Percentiles rank a stretch among this genome's conserved stretches.
phyloP scores from a whole-genome alignment of 2,797 vertebrate species.

The Sebastes miniatus region DNA sequence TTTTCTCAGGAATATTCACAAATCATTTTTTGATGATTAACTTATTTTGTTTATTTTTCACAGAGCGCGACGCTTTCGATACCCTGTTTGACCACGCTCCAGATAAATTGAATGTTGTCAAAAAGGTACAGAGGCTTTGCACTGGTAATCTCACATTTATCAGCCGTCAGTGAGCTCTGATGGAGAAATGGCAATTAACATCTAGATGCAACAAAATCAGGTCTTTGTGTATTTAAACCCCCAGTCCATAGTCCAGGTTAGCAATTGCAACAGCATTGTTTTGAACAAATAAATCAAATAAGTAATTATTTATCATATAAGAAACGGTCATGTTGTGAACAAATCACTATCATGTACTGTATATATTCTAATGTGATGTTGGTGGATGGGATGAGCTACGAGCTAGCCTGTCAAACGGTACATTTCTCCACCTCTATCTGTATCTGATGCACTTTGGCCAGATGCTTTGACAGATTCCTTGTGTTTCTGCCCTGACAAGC shows the following conservation, averaged over 20 bases:
- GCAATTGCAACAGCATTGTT: too few species aligned
- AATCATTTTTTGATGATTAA: background rate
- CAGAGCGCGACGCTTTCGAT: constrained; percentile 97
- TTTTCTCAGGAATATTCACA: background rate
- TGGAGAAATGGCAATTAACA: background rate
- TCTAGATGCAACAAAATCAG: background rate
- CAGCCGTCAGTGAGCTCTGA: background rate
- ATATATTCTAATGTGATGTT: too few species aligned
- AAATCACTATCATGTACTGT: too few species aligned
- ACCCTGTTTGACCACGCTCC: constrained; percentile 97
- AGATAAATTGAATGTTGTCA: constrained; percentile 97
- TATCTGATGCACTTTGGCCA: too few species aligned
- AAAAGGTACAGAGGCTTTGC: constrained; percentile 85
- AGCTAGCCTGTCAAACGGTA: too few species aligned
- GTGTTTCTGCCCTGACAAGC: too few species aligned
- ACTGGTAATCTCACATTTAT: background rate
- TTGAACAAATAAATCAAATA: too few species aligned
- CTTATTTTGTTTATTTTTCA: background rate
- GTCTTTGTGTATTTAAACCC: background rate
- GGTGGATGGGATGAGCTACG: too few species aligned
- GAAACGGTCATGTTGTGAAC: too few species aligned
- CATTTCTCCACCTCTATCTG: too few species aligned
- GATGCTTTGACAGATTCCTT: too few species aligned
- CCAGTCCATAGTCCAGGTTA: background rate
- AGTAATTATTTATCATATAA: too few species aligned